Base-by-base conservation (phyloP, 2,113 vertebrate genomes). In the Hucho hucho region DNA sequence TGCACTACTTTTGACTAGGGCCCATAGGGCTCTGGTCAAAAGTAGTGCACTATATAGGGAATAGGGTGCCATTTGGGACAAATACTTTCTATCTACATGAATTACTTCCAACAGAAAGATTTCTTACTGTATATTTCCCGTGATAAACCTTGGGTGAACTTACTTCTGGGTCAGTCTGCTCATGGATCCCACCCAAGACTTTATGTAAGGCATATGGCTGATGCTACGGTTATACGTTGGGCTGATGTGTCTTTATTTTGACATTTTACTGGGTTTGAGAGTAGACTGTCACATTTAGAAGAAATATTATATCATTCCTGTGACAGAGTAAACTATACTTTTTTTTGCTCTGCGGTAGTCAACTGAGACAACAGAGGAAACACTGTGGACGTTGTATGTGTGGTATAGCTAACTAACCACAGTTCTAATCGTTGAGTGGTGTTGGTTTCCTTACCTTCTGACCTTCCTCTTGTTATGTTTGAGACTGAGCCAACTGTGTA, bases 141-240 rank as follows among this genome's bases (percentile, higher is more conserved):
- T n/a, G 24, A 22, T 65, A 12, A 65, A 65, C 13, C 1, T 11
- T 0, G 47, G 64, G 26, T 73, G 61, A 64, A 59, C 59, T 76
- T 53, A 18, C 46, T 65, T 71, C 72, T 66, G 24, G 16, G 67
- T 78, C 65, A 24, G 70, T 12, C 4, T 73, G 47, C 63, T 81
- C 43, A 65, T 73, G 71, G 77, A 64, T 32, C 68, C 58, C 63
- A 67, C 72, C 75, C 78, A 83, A 70, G 75, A 65, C 76, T 77
- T 83, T 79, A 83, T 83, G 73, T 63, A 68, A 84, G 73, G 70
- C 77, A 84, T 78, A 73, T 79, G 81, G 49, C 71, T 37, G 59
- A 73, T 14, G 16, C 49, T 53, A 16, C 18, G 18, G 63, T 73
- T 43, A 64, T 59, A 63, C 28, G 49, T 18, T 16, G 16, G 49